Evolutionary conservation across 2,113 vertebrate genomes (phyloP).

Genomic region (Psephotus haematonotus): DNA sequence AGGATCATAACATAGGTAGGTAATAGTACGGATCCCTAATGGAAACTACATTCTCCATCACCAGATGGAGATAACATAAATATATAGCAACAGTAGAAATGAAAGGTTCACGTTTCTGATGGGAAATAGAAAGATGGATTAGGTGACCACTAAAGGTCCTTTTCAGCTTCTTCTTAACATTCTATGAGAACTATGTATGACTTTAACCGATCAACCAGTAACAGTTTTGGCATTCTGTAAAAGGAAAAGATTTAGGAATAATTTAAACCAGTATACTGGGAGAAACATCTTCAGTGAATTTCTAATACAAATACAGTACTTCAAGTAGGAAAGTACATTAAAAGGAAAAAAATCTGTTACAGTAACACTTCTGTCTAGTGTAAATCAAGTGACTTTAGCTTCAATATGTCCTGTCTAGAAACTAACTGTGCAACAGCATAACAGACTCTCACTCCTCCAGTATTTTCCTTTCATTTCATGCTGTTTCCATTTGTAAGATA

Average conservation of each 20-base stretch:
- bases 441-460: neutral
- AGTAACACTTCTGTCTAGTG: neutral
- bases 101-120: neutral
- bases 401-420: neutral
- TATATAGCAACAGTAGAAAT: neutral
- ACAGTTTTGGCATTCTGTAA: neutral
- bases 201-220: neutral
- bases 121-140: neutral
- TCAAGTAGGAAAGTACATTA: neutral
- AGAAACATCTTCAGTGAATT: neutral
- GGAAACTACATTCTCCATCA: neutral
- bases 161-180: neutral
- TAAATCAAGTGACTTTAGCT: neutral
- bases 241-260: neutral
- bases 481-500: neutral
- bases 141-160: neutral
- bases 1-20: neutral
- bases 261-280: neutral
- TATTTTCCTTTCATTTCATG: neutral
- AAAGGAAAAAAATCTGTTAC: neutral
- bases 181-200: neutral
- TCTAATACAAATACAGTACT: neutral
- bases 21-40: neutral
- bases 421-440: neutral
- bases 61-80: neutral